Conservation (phyloP, 2,113 vertebrate species). For the Oreochromis spilurus region DNA sequence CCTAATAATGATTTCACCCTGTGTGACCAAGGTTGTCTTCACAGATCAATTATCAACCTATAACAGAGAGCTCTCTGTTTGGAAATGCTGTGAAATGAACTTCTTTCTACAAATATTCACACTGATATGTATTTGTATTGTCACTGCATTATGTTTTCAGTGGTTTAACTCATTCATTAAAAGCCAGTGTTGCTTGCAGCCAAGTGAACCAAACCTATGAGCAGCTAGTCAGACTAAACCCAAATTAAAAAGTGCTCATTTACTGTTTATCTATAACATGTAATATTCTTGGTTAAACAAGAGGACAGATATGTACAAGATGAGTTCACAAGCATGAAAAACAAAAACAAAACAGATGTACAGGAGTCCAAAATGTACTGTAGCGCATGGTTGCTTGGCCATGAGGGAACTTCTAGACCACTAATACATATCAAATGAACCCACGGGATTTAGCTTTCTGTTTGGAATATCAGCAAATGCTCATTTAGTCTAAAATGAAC, state of each 20-base stretch:
- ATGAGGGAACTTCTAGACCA: background rate
- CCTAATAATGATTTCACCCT: background rate
- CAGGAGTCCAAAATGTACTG: background rate
- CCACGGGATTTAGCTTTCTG: background rate
- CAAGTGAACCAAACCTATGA: background rate
- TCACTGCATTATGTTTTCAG: background rate
- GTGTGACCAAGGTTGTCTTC: constrained; percentile 9
- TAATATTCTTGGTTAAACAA: background rate
- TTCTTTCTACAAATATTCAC: background rate
- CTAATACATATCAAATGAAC: constrained; percentile 24
- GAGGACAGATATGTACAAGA: background rate
- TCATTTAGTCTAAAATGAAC: constrained; percentile 46
- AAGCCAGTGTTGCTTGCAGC: background rate
- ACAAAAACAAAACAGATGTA: background rate
- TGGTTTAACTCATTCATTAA: background rate
- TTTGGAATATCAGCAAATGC: background rate
- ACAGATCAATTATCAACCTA: background rate
- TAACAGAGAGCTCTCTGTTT: background rate
- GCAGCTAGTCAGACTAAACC: background rate
- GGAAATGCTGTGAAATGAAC: background rate
- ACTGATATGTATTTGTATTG: background rate
- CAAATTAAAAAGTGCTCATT: background rate
- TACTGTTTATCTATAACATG: background rate
- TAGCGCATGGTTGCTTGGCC: background rate
- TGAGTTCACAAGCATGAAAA: background rate